Evolutionary conservation across 53 echinoderm and acorn worm genomes (phyloP).

Genomic region (Temnopleurus reevesii): DNA sequence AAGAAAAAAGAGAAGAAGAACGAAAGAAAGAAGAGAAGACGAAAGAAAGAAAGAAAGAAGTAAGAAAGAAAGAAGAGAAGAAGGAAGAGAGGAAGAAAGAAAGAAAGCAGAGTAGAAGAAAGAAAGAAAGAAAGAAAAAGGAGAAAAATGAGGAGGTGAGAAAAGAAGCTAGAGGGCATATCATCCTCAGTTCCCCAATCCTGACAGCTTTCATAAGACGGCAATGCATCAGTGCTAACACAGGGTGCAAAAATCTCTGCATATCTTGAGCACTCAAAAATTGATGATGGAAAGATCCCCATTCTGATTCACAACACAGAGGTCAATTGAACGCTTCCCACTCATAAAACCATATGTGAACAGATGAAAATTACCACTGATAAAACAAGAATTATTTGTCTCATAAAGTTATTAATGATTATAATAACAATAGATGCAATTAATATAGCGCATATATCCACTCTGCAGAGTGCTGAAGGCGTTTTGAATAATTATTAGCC

Average conservation of each 20-base stretch:
- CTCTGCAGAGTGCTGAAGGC: no score
- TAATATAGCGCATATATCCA: no score
- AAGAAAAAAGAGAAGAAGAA: background rate
- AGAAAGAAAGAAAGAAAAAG: background rate
- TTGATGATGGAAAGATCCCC: background rate
- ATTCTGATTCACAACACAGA: no score
- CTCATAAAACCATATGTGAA: no score
- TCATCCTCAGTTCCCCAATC: background rate
- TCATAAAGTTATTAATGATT: no score
- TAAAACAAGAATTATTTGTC: no score
- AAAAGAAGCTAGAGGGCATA: slow-evolving; percentile 9
- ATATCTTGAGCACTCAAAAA: background rate
- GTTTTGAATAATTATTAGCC: no score
- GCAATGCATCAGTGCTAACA: slow-evolving; percentile 34
- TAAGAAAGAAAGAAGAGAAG: background rate
- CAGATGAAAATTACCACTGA: no score
- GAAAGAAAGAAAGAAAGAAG: background rate
- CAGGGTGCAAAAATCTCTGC: background rate
- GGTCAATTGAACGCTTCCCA: no score
- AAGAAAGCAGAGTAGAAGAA: background rate
- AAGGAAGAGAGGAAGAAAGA: background rate
- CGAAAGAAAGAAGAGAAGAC: background rate
- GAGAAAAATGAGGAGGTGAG: background rate
- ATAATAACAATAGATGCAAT: no score
- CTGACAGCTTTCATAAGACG: slow-evolving; percentile 31